Conservation (phyloP, 2,797 vertebrate genomes). For the Orientallactaga sibirica region DNA sequence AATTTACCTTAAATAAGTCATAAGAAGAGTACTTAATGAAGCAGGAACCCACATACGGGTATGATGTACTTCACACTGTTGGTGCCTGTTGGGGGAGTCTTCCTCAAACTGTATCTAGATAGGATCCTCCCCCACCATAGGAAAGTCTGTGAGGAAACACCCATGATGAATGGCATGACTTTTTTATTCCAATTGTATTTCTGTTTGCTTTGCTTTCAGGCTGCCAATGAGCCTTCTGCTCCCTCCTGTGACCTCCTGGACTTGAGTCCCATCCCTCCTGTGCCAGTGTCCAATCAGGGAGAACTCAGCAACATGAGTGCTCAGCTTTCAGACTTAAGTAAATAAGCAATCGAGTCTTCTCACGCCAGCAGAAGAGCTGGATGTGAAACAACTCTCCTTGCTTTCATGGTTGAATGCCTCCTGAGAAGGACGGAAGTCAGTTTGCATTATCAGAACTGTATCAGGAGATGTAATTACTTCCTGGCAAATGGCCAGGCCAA, state of each 20-base stretch:
- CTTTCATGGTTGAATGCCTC: conserved; percentile 53
- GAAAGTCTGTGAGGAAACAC: not conserved
- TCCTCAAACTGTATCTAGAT: not conserved
- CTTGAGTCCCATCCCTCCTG: conserved; percentile 76
- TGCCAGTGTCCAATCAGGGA: conserved; percentile 34
- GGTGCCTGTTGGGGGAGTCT: not conserved
- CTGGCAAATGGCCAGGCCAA: not conserved
- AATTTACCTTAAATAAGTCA: not conserved
- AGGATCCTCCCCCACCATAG: not conserved
- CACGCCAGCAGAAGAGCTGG: conserved; percentile 16
- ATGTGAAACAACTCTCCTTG: conserved; percentile 51
- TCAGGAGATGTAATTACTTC: conserved; percentile 49
- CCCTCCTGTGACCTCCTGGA: conserved; percentile 89
- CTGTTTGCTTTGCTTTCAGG: conserved; percentile 74
- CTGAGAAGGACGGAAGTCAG: conserved; percentile 43
- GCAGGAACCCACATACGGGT: not conserved
- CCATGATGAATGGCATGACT: too few species aligned
- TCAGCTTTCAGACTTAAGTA: conserved; percentile 84
- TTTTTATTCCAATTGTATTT: not conserved
- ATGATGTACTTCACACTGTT: not conserved
- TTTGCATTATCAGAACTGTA: conserved; percentile 16
- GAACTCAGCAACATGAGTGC: conserved; percentile 67
- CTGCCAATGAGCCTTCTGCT: conserved; percentile 87
- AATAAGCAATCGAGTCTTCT: conserved; percentile 69
- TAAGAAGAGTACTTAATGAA: not conserved